phyloP scores from a whole-genome alignment of 2,113 vertebrate species.

The Perognathus longimembris region DNA sequence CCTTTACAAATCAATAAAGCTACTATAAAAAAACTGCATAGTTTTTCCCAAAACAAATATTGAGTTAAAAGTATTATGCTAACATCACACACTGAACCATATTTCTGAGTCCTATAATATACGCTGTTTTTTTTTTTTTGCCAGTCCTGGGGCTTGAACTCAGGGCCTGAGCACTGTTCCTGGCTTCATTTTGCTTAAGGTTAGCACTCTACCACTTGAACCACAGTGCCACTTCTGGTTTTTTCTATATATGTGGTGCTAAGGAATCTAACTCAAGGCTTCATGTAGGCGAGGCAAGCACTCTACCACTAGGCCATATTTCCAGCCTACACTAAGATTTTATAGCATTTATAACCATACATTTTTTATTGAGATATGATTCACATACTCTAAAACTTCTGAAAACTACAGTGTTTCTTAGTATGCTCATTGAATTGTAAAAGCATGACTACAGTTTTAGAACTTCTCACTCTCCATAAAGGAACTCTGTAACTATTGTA shows the following conservation, averaged over 20 bases:
- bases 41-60: constrained; percentile 31
- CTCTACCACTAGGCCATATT: too few species aligned
- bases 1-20: neutral
- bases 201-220: too few species aligned
- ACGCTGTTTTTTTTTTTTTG: too few species aligned
- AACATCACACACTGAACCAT: neutral
- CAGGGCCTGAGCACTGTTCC: too few species aligned
- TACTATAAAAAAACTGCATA: neutral
- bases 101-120: neutral
- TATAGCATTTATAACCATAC: neutral
- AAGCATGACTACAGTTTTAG: constrained; percentile 24
- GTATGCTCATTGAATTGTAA: neutral
- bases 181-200: too few species aligned
- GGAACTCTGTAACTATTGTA: neutral
- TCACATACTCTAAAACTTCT: neutral
- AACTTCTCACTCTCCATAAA: neutral
- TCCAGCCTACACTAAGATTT: constrained; percentile 21
- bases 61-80: constrained; percentile 5
- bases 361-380: neutral
- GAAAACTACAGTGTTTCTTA: neutral
- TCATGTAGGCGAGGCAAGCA: too few species aligned
- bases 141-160: too few species aligned
- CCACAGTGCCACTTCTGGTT: too few species aligned
- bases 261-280: too few species aligned
- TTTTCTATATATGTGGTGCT: too few species aligned